Percentiles rank a stretch among this genome's conserved stretches.
Evolutionary conservation across 2,888 invertebrate species (phyloP).

Genomic region (Hydrotaea diabolus): DNA sequence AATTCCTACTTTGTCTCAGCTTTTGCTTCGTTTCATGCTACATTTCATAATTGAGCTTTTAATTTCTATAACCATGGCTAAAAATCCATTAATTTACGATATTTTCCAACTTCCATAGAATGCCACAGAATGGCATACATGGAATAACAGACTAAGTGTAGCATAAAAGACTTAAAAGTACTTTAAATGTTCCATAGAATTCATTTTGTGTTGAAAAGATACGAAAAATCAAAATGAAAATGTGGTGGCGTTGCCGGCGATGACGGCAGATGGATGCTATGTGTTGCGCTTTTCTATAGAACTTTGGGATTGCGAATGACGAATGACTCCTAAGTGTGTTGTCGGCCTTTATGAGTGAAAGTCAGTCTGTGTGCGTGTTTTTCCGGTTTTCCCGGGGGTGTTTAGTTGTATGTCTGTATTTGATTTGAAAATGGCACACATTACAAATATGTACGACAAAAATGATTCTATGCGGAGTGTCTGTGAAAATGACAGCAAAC

Average conservation of each 20-base stretch:
- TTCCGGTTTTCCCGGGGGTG: neutral
- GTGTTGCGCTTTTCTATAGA: neutral
- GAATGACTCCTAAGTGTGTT: neutral
- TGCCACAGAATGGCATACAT: neutral
- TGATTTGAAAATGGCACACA: neutral
- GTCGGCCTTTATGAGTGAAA: neutral
- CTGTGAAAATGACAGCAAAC: no score
- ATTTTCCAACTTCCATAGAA: neutral
- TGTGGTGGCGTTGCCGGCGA: neutral
- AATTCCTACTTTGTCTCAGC: no score
- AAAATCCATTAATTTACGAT: neutral
- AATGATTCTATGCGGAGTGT: no score
- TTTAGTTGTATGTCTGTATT: neutral
- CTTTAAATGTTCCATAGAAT: neutral
- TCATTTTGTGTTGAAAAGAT: neutral
- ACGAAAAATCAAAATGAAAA: neutral
- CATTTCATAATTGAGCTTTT: neutral
- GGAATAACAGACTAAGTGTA: neutral
- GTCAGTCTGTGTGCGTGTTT: neutral
- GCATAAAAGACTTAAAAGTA: slow-evolving; percentile 7
- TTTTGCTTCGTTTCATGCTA: neutral
- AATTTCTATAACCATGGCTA: neutral
- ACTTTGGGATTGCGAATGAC: neutral
- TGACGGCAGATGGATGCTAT: neutral
- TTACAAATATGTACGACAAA: no score